These are phyloP conservation scores for Tetrao urogallus DNA, from an alignment of 2,113 vertebrate species.

Conservation along the genomic window DNA sequence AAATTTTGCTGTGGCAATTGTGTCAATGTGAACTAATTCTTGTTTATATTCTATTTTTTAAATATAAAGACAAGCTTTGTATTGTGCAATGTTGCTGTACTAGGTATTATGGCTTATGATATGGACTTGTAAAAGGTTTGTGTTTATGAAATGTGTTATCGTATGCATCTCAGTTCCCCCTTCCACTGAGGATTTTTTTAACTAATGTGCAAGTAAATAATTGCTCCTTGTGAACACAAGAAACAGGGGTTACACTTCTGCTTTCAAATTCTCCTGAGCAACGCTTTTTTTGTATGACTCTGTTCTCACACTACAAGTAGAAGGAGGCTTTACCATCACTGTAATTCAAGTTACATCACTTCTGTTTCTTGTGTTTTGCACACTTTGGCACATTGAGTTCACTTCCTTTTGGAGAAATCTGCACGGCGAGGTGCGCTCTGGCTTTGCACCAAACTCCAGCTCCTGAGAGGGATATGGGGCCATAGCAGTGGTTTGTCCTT, in stretches of 20 bases:
- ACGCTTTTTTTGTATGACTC: not conserved
- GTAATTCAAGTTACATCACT: not conserved
- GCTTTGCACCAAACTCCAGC: not conserved
- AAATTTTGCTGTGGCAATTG: conserved; percentile 24
- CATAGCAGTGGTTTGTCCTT: not conserved
- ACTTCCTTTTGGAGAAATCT: not conserved
- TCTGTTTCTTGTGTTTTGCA: not conserved
- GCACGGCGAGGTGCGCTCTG: not conserved
- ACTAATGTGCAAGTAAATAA: not conserved
- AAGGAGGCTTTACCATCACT: not conserved
- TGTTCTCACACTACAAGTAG: not conserved
- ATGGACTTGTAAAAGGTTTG: conserved; percentile 37
- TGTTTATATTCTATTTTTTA: conserved; percentile 60
- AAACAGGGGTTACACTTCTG: not conserved
- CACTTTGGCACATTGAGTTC: not conserved
- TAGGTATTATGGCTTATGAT: conserved; percentile 22
- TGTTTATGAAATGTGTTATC: not conserved
- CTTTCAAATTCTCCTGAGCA: not conserved
- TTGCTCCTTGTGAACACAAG: not conserved
- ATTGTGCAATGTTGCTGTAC: conserved; percentile 29
- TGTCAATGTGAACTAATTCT: conserved; percentile 43
- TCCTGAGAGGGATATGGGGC: not conserved
- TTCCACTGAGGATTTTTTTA: not conserved
- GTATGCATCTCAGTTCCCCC: not conserved
- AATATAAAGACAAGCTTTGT: conserved; percentile 51